These are phyloP conservation scores for Notothenia rossii DNA, from an alignment of 2,113 vertebrate genomes.

Conservation along the genomic window DNA sequence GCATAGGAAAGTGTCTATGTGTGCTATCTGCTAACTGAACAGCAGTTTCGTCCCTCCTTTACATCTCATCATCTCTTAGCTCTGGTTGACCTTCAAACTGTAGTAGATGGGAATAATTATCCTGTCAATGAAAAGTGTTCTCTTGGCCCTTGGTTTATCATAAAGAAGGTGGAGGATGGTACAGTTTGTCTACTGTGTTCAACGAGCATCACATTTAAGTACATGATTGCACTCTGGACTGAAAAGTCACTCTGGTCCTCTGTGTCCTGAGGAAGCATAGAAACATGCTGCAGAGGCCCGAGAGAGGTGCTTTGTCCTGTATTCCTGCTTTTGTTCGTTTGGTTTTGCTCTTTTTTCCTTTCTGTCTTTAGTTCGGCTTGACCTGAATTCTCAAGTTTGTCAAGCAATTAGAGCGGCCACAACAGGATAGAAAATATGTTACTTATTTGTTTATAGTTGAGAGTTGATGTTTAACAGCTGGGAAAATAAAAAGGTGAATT, in stretches of 20 bases:
- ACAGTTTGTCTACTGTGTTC: too few species aligned
- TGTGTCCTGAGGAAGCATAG: neutral
- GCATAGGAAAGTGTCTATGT: neutral
- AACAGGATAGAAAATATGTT: neutral
- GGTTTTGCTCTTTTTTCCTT: slow-evolving; percentile 27
- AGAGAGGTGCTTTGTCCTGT: slow-evolving; percentile 37
- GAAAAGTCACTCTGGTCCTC: neutral
- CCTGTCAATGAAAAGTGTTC: neutral
- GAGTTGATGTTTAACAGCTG: neutral
- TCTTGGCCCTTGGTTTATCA: neutral
- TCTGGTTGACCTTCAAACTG: too few species aligned
- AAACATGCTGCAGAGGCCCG: slow-evolving; percentile 1
- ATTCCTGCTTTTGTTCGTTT: slow-evolving; percentile 47
- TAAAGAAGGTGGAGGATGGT: too few species aligned
- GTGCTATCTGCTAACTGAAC: neutral
- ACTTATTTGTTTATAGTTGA: slow-evolving; percentile 17
- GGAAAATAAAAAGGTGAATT: neutral
- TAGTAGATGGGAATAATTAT: neutral
- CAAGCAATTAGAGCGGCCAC: slow-evolving; percentile 42
- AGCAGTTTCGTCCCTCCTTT: neutral
- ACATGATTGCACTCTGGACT: too few species aligned
- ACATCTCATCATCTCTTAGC: neutral
- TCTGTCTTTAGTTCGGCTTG: slow-evolving; percentile 2
- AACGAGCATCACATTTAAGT: too few species aligned
- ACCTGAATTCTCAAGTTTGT: slow-evolving; percentile 36